Evolutionary conservation across 2,113 vertebrate genomes (phyloP).

Genomic region (Alligator sinensis): DNA sequence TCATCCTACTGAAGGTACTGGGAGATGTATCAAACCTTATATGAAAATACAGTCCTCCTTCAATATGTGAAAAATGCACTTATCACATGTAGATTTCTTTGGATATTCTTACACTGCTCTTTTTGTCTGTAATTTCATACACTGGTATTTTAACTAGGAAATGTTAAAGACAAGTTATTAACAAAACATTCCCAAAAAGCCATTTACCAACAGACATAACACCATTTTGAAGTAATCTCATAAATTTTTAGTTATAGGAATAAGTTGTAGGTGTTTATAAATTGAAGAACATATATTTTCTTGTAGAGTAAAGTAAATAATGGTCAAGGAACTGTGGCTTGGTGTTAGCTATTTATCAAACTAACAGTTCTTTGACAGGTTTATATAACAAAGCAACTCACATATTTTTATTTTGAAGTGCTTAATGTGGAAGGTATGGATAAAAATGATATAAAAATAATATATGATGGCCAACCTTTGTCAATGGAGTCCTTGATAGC

Average conservation of each 20-base stretch:
- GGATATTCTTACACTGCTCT: neutral
- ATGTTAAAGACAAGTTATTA: neutral
- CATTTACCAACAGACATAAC: neutral
- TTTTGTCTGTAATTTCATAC: neutral
- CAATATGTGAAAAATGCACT: neutral
- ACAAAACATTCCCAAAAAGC: neutral
- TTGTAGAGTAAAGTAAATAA: neutral
- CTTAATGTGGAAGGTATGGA: neutral
- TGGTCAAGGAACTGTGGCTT: neutral
- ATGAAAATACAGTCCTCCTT: neutral
- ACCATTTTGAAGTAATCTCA: neutral
- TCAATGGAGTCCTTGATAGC: neutral
- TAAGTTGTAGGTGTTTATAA: neutral
- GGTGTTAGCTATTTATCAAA: neutral
- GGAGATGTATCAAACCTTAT: neutral
- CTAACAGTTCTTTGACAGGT: neutral
- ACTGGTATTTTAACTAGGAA: no score
- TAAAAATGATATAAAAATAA: no score
- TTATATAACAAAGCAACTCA: neutral
- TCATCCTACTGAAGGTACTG: neutral
- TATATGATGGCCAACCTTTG: neutral
- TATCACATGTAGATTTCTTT: neutral
- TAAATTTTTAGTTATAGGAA: neutral
- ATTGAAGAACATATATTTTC: neutral
- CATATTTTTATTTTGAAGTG: neutral